These are phyloP conservation scores for Penaeus chinensis DNA, from an alignment of 1,140 invertebrate species.

Conservation along the genomic window DNA sequence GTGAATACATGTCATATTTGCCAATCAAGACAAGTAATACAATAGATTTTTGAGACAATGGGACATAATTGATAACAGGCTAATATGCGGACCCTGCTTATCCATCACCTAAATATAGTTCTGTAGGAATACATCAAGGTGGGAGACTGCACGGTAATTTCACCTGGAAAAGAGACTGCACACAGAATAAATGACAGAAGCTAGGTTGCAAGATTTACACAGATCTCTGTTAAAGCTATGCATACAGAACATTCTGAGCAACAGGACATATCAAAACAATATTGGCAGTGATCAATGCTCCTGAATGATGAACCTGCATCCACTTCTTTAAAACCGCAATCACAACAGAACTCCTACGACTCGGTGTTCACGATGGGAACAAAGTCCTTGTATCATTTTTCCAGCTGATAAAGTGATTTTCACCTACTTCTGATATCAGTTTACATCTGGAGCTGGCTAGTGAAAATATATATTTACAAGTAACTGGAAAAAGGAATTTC, in stretches of 20 bases:
- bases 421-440: no score
- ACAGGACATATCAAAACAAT: slow-evolving; percentile 49
- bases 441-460: no score
- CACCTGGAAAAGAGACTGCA: slow-evolving; percentile 22
- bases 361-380: no score
- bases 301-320: slow-evolving; percentile 23
- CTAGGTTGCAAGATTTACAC: slow-evolving; percentile 28
- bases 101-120: slow-evolving; percentile 12
- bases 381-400: no score
- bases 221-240: slow-evolving; percentile 23
- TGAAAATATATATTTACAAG: no score
- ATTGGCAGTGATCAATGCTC: slow-evolving; percentile 56
- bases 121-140: not conserved
- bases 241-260: slow-evolving; percentile 46
- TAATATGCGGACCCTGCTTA: not conserved
- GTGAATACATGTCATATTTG: no score
- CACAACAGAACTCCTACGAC: no score
- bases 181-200: slow-evolving; percentile 17
- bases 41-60: not conserved
- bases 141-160: slow-evolving; percentile 2
- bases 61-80: slow-evolving; percentile 14
- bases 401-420: no score
- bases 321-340: not conserved
- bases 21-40: no score
- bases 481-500: no score